phyloP scores from a whole-genome alignment of 2,797 vertebrate species.

The Balearica regulorum region DNA sequence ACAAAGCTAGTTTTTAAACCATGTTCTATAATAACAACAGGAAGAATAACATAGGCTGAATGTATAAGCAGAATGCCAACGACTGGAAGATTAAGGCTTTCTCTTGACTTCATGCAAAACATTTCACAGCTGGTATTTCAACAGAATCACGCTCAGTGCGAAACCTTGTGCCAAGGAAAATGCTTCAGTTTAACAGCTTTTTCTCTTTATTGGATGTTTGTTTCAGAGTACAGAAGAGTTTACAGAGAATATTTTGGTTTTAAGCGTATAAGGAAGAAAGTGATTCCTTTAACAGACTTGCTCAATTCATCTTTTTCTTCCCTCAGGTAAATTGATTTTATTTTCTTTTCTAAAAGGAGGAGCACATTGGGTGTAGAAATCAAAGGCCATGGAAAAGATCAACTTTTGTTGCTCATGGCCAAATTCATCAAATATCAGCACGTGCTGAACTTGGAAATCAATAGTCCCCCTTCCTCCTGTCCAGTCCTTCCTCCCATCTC shows the following conservation, averaged over 20 bases:
- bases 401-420: neutral
- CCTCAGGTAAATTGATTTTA: neutral
- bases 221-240: neutral
- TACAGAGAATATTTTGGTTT: neutral
- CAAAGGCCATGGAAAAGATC: neutral
- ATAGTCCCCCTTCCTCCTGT: neutral
- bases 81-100: constrained; percentile 12
- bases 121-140: constrained; percentile 29
- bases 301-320: neutral
- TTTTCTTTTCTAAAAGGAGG: neutral
- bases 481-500: neutral
- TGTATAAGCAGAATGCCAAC: neutral
- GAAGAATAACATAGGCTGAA: constrained; percentile 2
- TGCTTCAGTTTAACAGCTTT: constrained; percentile 12
- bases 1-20: neutral
- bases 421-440: neutral
- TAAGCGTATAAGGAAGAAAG: neutral
- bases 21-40: neutral
- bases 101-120: constrained; percentile 9
- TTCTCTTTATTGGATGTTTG: neutral
- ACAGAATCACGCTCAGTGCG: neutral
- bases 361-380: neutral
- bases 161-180: constrained; percentile 27
- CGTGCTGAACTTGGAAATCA: neutral
- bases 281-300: neutral